These are phyloP conservation scores for Leiothrix lutea DNA, from an alignment of 2,113 vertebrate genomes.

Conservation along the genomic window DNA sequence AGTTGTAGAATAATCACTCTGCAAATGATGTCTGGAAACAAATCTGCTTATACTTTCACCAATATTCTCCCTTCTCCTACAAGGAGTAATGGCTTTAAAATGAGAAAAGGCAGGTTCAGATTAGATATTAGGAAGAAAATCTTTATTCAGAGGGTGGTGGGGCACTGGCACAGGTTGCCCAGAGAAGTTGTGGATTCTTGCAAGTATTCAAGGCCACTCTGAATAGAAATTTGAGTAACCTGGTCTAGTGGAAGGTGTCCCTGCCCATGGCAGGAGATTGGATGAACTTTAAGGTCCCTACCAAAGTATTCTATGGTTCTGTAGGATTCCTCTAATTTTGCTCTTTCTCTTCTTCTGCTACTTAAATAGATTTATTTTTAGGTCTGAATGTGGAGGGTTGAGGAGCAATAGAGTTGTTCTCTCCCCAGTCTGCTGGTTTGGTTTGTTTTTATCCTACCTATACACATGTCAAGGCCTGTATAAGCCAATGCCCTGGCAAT, in stretches of 20 bases:
- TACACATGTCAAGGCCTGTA: no score
- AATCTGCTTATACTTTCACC: not conserved
- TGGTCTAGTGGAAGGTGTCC: not conserved
- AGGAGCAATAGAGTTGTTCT: not conserved
- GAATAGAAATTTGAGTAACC: not conserved
- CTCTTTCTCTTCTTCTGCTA: accelerated
- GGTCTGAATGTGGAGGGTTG: not conserved
- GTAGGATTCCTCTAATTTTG: not conserved
- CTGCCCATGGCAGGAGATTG: not conserved
- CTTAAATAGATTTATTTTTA: not conserved
- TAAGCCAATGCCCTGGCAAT: not conserved
- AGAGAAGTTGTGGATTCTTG: not conserved
- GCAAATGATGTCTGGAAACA: not conserved
- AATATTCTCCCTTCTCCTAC: not conserved
- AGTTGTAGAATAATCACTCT: not conserved
- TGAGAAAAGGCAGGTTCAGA: not conserved
- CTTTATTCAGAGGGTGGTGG: not conserved
- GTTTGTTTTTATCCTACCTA: not conserved
- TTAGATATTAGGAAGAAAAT: not conserved
- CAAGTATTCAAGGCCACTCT: not conserved
- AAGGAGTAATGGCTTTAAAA: not conserved
- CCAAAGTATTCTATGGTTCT: not conserved
- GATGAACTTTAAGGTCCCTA: not conserved
- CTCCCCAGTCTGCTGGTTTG: not conserved
- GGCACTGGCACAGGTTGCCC: not conserved